Conservation (phyloP, 2,113 vertebrate genomes). For the Heterochromis multidens region DNA sequence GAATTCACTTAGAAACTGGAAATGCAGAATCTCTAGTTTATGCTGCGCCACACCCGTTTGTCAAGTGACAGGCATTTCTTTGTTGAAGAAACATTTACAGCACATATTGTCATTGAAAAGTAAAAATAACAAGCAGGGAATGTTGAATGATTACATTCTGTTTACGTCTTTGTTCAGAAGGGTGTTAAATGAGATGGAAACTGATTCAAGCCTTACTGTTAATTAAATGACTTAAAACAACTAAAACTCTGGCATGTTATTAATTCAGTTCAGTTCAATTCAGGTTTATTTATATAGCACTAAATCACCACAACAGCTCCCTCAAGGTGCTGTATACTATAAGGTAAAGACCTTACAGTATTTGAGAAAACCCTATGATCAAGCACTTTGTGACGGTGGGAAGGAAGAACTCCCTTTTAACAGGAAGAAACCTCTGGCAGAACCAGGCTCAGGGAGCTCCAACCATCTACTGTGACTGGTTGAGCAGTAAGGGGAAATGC, state of each 20-base stretch:
- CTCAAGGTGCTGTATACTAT: too few relatives aligned
- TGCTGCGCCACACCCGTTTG: constrained; percentile 43
- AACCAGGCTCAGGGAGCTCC: not conserved
- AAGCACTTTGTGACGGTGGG: not conserved
- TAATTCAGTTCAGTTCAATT: too few relatives aligned
- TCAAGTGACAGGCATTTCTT: constrained; percentile 27
- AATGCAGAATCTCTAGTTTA: constrained; percentile 35
- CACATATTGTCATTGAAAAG: not conserved
- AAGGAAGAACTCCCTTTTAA: not conserved
- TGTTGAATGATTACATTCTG: not conserved
- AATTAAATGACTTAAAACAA: not conserved
- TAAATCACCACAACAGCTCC: too few relatives aligned
- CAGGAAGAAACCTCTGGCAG: not conserved
- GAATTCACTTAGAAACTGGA: constrained; percentile 42
- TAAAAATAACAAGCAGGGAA: not conserved
- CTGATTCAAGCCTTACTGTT: not conserved
- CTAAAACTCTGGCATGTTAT: too few relatives aligned
- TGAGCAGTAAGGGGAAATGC: not conserved
- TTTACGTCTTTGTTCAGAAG: not conserved
- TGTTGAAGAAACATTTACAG: not conserved
- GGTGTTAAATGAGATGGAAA: not conserved
- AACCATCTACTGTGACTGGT: not conserved
- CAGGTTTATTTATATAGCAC: too few relatives aligned
- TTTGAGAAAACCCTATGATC: too few relatives aligned
- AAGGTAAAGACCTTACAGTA: too few relatives aligned